phyloP scores from a whole-genome alignment of 2,113 vertebrate genomes.

The Percina caprodes region DNA sequence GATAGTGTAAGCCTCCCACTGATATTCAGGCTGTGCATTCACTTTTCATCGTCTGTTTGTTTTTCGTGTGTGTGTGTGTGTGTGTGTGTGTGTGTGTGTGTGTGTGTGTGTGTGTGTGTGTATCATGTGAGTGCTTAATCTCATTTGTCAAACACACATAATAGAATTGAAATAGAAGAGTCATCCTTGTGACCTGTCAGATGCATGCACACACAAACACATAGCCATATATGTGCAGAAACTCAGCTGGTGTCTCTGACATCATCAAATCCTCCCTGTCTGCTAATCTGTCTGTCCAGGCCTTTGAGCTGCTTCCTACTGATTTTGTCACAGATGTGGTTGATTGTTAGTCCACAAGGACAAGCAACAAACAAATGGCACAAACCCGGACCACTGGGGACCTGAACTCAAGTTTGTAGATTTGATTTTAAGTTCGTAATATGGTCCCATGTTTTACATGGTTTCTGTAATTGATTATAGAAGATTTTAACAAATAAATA shows the following conservation, averaged over 20 bases:
- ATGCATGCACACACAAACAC: not conserved
- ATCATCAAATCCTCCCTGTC: not conserved
- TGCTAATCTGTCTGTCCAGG: conserved; percentile 22
- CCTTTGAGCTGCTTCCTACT: conserved; percentile 1
- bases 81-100: no score
- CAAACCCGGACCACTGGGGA: not conserved
- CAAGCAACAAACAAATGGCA: conserved; percentile 1
- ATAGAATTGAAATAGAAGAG: conserved; percentile 18
- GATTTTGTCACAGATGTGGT: not conserved
- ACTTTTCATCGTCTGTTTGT: conserved; percentile 45
- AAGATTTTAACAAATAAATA: not conserved
- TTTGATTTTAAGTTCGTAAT: no score
- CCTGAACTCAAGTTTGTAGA: no score
- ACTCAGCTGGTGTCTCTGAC: not conserved
- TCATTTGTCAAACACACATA: conserved; percentile 44
- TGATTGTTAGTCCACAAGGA: conserved; percentile 19
- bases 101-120: no score
- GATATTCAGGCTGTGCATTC: conserved; percentile 68
- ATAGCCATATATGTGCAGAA: not conserved
- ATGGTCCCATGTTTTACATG: not conserved
- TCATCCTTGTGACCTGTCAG: conserved; percentile 23
- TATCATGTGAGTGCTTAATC: conserved; percentile 23
- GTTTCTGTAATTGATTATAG: not conserved
- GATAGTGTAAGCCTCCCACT: conserved; percentile 70
- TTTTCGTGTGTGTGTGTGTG: not conserved